Conservation (phyloP, 2,888 invertebrate genomes). For the Heliconius cydno region DNA sequence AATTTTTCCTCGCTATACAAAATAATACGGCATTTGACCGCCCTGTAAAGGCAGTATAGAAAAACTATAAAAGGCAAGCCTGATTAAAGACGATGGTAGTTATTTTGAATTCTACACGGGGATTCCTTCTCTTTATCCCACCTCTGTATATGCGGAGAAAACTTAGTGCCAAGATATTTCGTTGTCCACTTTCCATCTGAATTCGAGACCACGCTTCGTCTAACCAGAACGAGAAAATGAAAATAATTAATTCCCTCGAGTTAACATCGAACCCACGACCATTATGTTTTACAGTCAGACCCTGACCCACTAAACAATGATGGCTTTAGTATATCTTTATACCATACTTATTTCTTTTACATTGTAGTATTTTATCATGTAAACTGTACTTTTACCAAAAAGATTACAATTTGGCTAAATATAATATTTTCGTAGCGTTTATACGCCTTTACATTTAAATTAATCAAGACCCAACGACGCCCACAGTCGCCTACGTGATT, state of each 20-base stretch:
- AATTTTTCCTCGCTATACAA: background rate
- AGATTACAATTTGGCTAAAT: background rate
- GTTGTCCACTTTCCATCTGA: background rate
- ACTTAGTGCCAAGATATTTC: background rate
- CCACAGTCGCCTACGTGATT: conserved; percentile 12
- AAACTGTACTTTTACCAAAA: background rate
- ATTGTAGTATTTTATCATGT: background rate
- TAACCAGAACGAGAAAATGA: background rate
- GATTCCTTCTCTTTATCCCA: background rate
- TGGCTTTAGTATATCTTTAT: background rate
- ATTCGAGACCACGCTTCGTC: background rate
- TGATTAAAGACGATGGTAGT: background rate
- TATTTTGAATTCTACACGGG: background rate
- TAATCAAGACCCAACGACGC: background rate
- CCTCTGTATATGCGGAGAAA: background rate
- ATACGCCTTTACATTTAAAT: conserved; percentile 1
- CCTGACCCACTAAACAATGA: background rate
- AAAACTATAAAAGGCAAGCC: background rate
- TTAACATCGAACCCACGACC: background rate
- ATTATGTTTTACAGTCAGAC: background rate
- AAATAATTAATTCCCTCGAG: background rate
- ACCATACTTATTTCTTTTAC: background rate
- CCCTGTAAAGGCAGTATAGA: background rate
- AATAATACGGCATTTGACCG: background rate
- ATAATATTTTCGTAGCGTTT: background rate